Evolutionary conservation across 2,113 vertebrate genomes (phyloP).

Genomic region (Nycticryphes semicollaris): DNA sequence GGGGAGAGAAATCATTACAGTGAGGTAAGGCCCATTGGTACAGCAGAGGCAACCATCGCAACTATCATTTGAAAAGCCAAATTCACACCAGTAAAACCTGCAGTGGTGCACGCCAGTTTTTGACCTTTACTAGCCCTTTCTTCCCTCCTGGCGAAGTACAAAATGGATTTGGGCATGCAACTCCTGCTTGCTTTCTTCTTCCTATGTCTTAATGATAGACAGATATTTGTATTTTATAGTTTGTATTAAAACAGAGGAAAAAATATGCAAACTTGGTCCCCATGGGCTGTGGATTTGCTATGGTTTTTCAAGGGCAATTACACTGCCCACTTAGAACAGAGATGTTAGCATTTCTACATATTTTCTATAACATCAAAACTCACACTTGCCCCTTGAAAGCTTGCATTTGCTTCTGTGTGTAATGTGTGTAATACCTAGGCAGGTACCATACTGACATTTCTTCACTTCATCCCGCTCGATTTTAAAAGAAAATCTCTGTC

Average conservation of each 20-base stretch:
- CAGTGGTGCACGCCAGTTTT: not conserved
- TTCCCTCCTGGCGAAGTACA: not conserved
- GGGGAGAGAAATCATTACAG: not conserved
- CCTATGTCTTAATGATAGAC: not conserved
- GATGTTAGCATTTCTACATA: not conserved
- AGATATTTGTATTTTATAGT: not conserved
- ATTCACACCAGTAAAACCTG: not conserved
- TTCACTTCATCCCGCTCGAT: not conserved
- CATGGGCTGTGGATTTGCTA: not conserved
- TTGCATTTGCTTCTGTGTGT: not conserved
- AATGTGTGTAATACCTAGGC: not conserved
- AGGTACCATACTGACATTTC: not conserved
- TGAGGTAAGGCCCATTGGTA: not conserved
- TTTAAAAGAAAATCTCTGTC: not conserved
- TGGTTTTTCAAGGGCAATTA: not conserved
- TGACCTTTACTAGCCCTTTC: not conserved
- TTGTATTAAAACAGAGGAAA: not conserved
- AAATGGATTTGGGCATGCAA: fast-evolving
- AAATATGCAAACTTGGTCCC: not conserved
- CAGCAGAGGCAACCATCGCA: fast-evolving
- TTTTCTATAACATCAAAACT: not conserved
- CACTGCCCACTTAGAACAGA: not conserved
- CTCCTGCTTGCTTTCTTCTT: not conserved
- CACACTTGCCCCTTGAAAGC: not conserved
- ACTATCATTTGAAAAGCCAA: not conserved